Conservation (phyloP, 2,113 vertebrate species). For the Caloenas nicobarica region DNA sequence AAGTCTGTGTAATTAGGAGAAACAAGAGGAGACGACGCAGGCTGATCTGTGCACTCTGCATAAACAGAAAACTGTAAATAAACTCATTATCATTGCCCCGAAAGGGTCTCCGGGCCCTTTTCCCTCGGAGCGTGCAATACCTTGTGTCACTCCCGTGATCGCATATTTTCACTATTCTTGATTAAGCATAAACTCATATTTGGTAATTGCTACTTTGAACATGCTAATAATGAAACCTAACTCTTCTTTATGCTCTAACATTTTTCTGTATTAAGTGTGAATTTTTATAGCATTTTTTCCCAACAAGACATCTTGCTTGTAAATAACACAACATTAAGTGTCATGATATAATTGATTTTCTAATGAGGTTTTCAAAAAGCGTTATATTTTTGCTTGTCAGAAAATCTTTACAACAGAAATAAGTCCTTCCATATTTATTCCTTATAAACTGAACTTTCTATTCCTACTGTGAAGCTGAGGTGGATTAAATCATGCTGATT, state of each 20-base stretch:
- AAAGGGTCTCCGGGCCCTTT: not conserved
- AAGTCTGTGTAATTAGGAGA: rapidly evolving
- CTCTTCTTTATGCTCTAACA: conserved; percentile 55
- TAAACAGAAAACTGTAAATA: not conserved
- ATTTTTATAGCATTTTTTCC: conserved; percentile 55
- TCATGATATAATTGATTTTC: conserved; percentile 71
- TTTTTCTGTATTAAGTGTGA: conserved; percentile 59
- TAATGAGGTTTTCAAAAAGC: conserved; percentile 71
- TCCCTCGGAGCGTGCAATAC: not conserved
- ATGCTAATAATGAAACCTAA: conserved; percentile 58
- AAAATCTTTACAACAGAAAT: conserved; percentile 65
- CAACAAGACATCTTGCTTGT: conserved; percentile 56
- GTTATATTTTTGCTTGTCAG: conserved; percentile 66
- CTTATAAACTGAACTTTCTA: conserved; percentile 18
- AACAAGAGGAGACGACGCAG: not conserved
- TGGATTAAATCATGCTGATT: not conserved
- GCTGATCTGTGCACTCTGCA: not conserved
- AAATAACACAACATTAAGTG: conserved; percentile 68
- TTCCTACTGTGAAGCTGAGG: not conserved
- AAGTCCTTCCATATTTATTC: conserved; percentile 39
- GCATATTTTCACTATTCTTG: not conserved
- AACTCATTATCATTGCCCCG: not conserved
- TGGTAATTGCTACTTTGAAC: conserved; percentile 42
- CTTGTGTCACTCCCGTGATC: not conserved
- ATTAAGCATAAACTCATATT: not conserved